Evolutionary conservation across 2,797 vertebrate species (phyloP).

Genomic region (Poecile montanus): DNA sequence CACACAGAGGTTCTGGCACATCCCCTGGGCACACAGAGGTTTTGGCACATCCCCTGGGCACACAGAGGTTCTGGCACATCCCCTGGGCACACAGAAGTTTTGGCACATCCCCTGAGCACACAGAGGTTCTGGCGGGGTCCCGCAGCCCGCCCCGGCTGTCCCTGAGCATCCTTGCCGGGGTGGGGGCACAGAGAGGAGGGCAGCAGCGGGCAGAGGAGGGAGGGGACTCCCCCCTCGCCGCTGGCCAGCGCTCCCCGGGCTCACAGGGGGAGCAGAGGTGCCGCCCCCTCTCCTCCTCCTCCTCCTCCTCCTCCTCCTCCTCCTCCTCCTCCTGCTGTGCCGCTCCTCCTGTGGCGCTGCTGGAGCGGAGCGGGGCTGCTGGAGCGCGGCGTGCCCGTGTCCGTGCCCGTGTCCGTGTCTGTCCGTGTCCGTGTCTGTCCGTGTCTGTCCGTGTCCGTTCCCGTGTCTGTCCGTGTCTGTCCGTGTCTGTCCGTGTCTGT

Average conservation of each 20-base stretch:
- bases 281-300: not conserved
- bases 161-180: not conserved
- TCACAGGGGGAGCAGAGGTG: not conserved
- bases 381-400: not conserved
- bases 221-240: rapidly evolving
- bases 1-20: not conserved
- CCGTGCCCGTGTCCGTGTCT: too few relatives aligned
- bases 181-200: too few relatives aligned
- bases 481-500: too few relatives aligned
- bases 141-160: not conserved
- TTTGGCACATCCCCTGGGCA: too few relatives aligned
- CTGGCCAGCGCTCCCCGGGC: not conserved
- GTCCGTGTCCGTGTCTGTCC: too few relatives aligned
- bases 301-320: not conserved
- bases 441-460: not conserved
- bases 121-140: not conserved
- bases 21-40: not conserved
- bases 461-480: too few relatives aligned
- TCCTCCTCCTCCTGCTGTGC: not conserved
- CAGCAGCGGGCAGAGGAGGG: not conserved
- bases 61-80: not conserved
- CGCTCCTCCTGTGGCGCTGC: too few relatives aligned
- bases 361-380: not conserved
- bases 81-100: not conserved
- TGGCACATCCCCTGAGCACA: not conserved